phyloP scores from a whole-genome alignment of 2,888 invertebrate genomes.

The Cheiracanthium punctorium region DNA sequence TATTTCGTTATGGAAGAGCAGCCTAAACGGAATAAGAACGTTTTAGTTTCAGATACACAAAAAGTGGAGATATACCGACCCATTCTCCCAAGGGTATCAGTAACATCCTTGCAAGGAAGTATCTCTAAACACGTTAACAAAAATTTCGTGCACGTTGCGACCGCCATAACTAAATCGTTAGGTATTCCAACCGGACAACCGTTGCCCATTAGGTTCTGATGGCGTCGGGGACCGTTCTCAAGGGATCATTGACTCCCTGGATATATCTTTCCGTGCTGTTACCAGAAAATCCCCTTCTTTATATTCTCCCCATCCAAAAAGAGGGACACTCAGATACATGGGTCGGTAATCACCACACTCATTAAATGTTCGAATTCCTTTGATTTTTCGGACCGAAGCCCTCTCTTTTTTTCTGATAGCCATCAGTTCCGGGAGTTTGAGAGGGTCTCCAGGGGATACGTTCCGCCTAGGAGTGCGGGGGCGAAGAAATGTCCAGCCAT shows the following conservation, averaged over 20 bases:
- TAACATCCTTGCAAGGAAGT: too few species aligned
- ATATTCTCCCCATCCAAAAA: neutral
- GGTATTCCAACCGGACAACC: neutral
- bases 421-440: conserved; percentile 30
- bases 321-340: conserved; percentile 19
- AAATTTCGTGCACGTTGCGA: too few species aligned
- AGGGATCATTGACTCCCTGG: conserved; percentile 35
- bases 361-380: conserved; percentile 62
- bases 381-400: conserved; percentile 52
- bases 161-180: neutral
- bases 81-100: too few species aligned
- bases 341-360: conserved; percentile 56
- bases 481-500: conserved; percentile 7
- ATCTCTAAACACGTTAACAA: too few species aligned
- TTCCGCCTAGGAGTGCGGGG: neutral
- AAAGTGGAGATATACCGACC: too few species aligned
- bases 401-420: conserved; percentile 29
- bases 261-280: neutral
- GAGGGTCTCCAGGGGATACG: neutral
- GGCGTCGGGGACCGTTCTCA: neutral
- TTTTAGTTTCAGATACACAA: too few species aligned
- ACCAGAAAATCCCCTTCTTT: conserved; percentile 18
- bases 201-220: neutral
- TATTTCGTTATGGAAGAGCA: too few species aligned
- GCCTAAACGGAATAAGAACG: too few species aligned